These are phyloP conservation scores for Furcifer pardalis DNA, from an alignment of 2,797 vertebrate genomes.

Conservation along the genomic window DNA sequence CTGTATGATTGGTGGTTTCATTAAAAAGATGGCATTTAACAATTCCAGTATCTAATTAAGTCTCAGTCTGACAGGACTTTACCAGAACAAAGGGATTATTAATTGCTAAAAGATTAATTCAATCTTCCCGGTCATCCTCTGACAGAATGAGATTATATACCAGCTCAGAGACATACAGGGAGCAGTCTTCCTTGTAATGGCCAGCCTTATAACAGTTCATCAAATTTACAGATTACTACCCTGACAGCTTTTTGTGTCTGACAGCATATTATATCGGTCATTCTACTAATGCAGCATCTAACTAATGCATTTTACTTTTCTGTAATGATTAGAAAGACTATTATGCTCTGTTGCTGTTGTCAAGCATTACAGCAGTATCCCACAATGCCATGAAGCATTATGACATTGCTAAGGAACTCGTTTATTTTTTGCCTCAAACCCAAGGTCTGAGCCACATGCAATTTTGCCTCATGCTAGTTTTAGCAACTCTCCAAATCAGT, in stretches of 20 bases:
- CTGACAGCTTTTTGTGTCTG: constrained; percentile 57
- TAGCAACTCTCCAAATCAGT: background rate
- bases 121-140: constrained; percentile 57
- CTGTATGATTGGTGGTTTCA: constrained; percentile 44
- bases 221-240: constrained; percentile 59
- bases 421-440: background rate
- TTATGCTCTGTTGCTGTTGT: constrained; percentile 41
- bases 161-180: constrained; percentile 40
- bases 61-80: constrained; percentile 53
- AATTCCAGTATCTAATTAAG: constrained; percentile 33
- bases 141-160: constrained; percentile 61
- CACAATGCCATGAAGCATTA: constrained; percentile 13
- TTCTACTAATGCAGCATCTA: constrained; percentile 33
- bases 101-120: constrained; percentile 66
- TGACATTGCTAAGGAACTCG: background rate
- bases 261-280: constrained; percentile 42
- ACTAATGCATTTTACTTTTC: constrained; percentile 48
- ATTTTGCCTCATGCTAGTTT: background rate
- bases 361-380: constrained; percentile 20
- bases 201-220: constrained; percentile 31
- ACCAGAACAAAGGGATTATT: constrained; percentile 51
- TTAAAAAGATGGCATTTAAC: constrained; percentile 26
- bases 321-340: constrained; percentile 20
- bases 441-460: background rate
- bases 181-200: constrained; percentile 53